Percentiles rank a stretch among this genome's conserved stretches.
Evolutionary conservation across 2,888 invertebrate genomes (phyloP).

Genomic region (Nephrotoma guestfalica): DNA sequence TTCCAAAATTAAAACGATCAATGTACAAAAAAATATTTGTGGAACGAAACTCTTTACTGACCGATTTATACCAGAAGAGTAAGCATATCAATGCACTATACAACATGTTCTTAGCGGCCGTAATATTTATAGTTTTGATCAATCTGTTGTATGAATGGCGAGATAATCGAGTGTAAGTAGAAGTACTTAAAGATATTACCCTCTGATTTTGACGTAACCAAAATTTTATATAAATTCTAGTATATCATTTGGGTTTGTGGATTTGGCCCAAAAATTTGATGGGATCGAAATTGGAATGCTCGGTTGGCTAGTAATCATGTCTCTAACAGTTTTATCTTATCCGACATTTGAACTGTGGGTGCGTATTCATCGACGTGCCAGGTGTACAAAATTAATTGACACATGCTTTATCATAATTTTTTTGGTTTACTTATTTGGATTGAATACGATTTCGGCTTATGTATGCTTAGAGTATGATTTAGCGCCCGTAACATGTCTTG

Average conservation of each 20-base stretch:
- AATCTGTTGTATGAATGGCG: not conserved
- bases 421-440: not conserved
- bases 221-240: not conserved
- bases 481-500: slow-evolving; percentile 22
- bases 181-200: not conserved
- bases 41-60: not conserved
- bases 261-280: not conserved
- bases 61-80: not conserved
- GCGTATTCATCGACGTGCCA: not conserved
- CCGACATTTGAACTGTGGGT: not conserved
- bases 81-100: not conserved
- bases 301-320: not conserved
- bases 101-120: not conserved
- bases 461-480: slow-evolving; percentile 12
- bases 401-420: not conserved
- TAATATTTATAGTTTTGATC: not conserved
- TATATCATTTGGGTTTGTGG: not conserved
- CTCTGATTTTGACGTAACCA: not conserved
- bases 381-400: not conserved
- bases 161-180: not conserved
- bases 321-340: not conserved
- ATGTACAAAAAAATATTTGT: not conserved
- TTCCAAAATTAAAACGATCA: not conserved
- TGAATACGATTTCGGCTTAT: not conserved
- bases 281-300: not conserved